phyloP scores from a whole-genome alignment of 1,140 invertebrate genomes.

The Berghia stephanieae region DNA sequence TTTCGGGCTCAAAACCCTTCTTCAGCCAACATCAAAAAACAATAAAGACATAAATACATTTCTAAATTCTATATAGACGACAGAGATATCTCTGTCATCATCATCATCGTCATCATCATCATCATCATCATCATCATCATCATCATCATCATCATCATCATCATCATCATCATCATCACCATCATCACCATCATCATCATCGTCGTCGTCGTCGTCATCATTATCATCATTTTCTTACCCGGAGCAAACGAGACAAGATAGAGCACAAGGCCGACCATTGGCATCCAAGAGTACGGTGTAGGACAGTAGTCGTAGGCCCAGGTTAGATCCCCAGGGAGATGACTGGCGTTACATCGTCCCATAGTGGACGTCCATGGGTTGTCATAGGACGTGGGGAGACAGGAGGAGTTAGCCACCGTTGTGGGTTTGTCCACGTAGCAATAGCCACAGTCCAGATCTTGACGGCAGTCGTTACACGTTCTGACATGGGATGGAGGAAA shows the following conservation, averaged over 20 bases:
- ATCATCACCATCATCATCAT: no score
- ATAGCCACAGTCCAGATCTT: slow-evolving; percentile 68
- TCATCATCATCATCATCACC: no score
- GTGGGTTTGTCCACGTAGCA: slow-evolving; percentile 64
- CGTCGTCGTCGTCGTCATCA: no score
- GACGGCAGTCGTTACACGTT: slow-evolving; percentile 67
- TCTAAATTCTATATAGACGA: no score
- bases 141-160: slow-evolving; percentile 23
- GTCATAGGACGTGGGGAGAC: slow-evolving; percentile 56
- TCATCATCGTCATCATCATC: not conserved
- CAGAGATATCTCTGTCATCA: not conserved
- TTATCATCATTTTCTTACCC: slow-evolving; percentile 59
- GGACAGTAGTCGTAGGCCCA: slow-evolving; percentile 71
- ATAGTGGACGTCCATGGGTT: slow-evolving; percentile 50
- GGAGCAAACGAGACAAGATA: slow-evolving; percentile 72
- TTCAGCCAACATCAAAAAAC: no score
- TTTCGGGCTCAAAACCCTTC: no score
- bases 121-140: slow-evolving; percentile 10
- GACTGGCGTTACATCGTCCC: slow-evolving; percentile 50
- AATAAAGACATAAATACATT: no score
- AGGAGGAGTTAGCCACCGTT: slow-evolving; percentile 54
- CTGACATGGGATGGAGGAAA: slow-evolving; percentile 51
- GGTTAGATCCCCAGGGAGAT: slow-evolving; percentile 42
- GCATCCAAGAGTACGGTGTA: slow-evolving; percentile 69
- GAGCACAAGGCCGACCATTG: slow-evolving; percentile 68